Evolutionary conservation across 2,888 invertebrate species (phyloP).

Genomic region (Hypercompe scribonia): DNA sequence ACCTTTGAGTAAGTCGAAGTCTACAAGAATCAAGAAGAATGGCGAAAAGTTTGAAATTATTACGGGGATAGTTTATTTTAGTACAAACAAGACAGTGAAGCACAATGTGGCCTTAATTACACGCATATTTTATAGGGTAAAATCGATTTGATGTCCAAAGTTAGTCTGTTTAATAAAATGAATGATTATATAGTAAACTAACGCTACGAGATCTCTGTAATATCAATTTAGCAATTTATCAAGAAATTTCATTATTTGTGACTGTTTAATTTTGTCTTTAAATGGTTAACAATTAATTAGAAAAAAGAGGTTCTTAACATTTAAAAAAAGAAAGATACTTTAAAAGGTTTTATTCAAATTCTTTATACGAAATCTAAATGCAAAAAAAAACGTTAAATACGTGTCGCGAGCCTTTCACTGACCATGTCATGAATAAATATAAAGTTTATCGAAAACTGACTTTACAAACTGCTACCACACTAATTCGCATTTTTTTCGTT

Average conservation of each 20-base stretch:
- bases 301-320: no score
- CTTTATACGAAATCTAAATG: neutral
- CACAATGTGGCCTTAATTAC: neutral
- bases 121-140: no score
- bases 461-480: neutral
- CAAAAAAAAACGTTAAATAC: neutral
- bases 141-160: neutral
- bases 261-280: neutral
- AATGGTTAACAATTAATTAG: neutral
- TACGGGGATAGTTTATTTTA: neutral
- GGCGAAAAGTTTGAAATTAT: constrained; percentile 2
- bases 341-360: neutral
- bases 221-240: no score
- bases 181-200: no score
- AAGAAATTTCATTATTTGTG: no score
- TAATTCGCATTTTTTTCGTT: no score
- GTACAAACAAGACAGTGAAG: neutral
- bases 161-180: no score
- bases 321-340: neutral
- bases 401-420: neutral
- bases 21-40: constrained; percentile 2
- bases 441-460: neutral
- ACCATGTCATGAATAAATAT: neutral
- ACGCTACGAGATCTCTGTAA: no score
- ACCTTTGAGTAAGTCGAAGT: neutral